Percentiles rank a stretch among this genome's conserved stretches.
phyloP scores from a whole-genome alignment of 2,888 invertebrate genomes.

The Digitonthophagus gazella region DNA sequence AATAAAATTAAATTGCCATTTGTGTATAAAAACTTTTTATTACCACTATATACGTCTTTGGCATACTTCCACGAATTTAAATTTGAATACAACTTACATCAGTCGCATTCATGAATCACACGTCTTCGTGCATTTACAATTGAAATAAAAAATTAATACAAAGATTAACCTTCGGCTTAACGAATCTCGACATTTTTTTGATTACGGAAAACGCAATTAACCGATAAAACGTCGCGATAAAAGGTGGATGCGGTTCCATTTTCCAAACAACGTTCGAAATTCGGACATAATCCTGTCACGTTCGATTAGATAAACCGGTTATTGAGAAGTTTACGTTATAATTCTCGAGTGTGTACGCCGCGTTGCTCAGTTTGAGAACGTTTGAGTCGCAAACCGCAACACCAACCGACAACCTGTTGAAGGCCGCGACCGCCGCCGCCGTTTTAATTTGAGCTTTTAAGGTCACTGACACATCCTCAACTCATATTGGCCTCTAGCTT shows the following conservation, averaged over 20 bases:
- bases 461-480: constrained; percentile 14
- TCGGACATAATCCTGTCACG: background rate
- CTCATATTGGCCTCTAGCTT: background rate
- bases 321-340: background rate
- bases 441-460: no score
- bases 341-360: background rate
- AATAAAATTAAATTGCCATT: no score
- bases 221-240: background rate
- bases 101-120: no score
- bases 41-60: no score
- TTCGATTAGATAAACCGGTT: background rate
- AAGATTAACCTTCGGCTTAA: background rate
- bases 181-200: background rate
- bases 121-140: background rate
- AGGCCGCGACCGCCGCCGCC: background rate
- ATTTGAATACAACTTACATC: no score
- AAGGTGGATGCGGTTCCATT: background rate
- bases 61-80: no score
- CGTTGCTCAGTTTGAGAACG: background rate
- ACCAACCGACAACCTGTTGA: background rate
- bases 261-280: background rate
- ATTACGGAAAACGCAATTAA: background rate
- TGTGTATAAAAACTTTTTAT: no score
- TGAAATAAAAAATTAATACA: background rate
- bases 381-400: background rate